These are phyloP conservation scores for Blennius ocellaris DNA, from an alignment of 2,113 vertebrate genomes.

Conservation along the genomic window DNA sequence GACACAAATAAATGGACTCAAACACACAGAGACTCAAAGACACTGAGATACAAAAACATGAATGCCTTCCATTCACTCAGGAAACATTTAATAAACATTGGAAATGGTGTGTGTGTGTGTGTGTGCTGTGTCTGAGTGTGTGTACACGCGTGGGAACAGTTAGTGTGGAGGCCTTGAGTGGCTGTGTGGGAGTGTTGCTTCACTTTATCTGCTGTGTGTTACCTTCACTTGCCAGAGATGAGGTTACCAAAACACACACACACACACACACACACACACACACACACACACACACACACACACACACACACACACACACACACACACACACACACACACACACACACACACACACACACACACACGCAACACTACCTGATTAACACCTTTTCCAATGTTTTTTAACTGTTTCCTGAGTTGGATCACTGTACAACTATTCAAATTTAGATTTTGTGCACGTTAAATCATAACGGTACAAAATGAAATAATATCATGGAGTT, in stretches of 20 bases:
- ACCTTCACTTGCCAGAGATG: slow-evolving; percentile 61
- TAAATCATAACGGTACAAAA: too few species aligned
- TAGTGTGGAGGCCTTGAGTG: slow-evolving; percentile 57
- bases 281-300: slow-evolving; percentile 40
- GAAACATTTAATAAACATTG: slow-evolving; percentile 72
- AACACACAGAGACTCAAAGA: slow-evolving; percentile 41
- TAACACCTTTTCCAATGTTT: too few species aligned
- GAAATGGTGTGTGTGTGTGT: slow-evolving; percentile 45
- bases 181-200: slow-evolving; percentile 38
- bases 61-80: slow-evolving; percentile 64
- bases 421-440: too few species aligned
- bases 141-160: slow-evolving; percentile 50
- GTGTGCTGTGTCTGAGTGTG: too few species aligned
- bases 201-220: slow-evolving; percentile 56
- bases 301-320: slow-evolving; percentile 19
- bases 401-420: too few species aligned
- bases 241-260: slow-evolving; percentile 69
- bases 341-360: too few species aligned
- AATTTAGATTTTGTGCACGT: too few species aligned
- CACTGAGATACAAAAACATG: slow-evolving; percentile 22
- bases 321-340: slow-evolving; percentile 32
- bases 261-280: slow-evolving; percentile 50
- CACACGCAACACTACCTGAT: too few species aligned
- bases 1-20: slow-evolving; percentile 41
- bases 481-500: too few species aligned